Evolutionary conservation across 92 coral and sea anemone genomes (phyloP).

Genomic region (Isaurus tuberculatus): DNA sequence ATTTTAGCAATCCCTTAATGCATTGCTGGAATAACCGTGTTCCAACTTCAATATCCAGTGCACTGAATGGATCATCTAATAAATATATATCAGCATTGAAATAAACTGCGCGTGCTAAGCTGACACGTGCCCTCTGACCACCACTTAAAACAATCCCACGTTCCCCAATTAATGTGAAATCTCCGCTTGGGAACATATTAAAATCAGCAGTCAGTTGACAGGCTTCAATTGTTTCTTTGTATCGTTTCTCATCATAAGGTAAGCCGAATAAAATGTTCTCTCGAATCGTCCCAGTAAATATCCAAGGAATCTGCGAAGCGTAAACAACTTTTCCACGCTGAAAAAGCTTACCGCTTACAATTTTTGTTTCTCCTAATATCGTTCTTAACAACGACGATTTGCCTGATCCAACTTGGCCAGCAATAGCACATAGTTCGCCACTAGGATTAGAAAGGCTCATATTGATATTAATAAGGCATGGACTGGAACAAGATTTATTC

Average conservation of each 20-base stretch:
- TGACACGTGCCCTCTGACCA: constrained; percentile 46
- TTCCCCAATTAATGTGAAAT: constrained; percentile 35
- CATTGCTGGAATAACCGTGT: constrained; percentile 24
- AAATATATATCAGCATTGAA: constrained; percentile 37
- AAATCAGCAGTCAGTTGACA: constrained; percentile 33
- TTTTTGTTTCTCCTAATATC: constrained; percentile 32
- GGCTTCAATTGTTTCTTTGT: constrained; percentile 29
- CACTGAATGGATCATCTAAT: constrained; percentile 38
- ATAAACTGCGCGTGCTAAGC: constrained; percentile 38
- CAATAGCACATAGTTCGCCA: constrained; percentile 27
- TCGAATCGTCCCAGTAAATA: constrained; percentile 42
- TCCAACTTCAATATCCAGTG: constrained; percentile 35
- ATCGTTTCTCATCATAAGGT: constrained; percentile 26
- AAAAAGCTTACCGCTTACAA: constrained; percentile 12
- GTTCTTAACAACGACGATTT: constrained; percentile 39
- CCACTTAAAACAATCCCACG: constrained; percentile 43
- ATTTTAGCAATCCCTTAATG: constrained; percentile 11
- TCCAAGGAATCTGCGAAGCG: constrained; percentile 40
- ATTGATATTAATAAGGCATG: constrained; percentile 28
- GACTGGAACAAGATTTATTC: neutral
- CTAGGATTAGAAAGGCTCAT: constrained; percentile 7
- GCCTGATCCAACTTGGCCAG: constrained; percentile 46
- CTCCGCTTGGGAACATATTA: constrained; percentile 14
- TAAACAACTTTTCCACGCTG: constrained; percentile 29
- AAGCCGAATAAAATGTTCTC: constrained; percentile 40